Percentiles rank a stretch among this genome's conserved stretches.
Conservation (phyloP, 1,140 invertebrate genomes). For the Saccostrea echinata region DNA sequence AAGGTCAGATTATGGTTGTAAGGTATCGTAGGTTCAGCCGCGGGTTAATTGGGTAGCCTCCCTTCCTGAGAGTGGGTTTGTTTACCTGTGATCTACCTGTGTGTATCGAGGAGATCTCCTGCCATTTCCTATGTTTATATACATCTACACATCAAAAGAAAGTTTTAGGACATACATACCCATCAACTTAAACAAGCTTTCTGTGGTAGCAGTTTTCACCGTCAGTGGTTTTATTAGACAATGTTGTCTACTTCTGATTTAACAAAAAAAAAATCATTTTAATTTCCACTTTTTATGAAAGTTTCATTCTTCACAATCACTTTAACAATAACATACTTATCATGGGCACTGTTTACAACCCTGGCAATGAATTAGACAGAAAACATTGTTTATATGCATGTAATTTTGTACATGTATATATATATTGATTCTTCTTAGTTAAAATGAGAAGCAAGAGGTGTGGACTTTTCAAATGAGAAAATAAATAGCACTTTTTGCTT, state of each 20-base stretch:
- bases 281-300: too few relatives aligned
- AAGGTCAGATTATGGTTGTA: neutral
- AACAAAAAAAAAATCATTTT: too few relatives aligned
- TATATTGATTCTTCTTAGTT: too few relatives aligned
- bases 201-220: neutral
- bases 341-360: too few relatives aligned
- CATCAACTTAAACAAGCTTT: conserved; percentile 10
- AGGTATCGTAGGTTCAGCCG: neutral
- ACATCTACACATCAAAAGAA: conserved; percentile 31
- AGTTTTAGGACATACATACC: conserved; percentile 13
- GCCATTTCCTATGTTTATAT: conserved; percentile 30
- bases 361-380: too few relatives aligned
- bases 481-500: too few relatives aligned
- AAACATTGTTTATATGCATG: too few relatives aligned
- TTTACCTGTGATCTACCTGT: conserved; percentile 22
- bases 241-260: neutral
- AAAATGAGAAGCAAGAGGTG: too few relatives aligned
- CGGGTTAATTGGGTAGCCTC: conserved; percentile 1
- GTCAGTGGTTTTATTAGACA: neutral
- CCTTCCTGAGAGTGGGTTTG: conserved; percentile 30
- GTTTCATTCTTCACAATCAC: too few relatives aligned
- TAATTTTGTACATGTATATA: too few relatives aligned
- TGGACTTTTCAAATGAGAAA: too few relatives aligned
- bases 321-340: too few relatives aligned
- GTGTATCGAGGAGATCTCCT: conserved; percentile 20